phyloP scores from a whole-genome alignment of 1,140 invertebrate genomes.

The Eciton burchellii region DNA sequence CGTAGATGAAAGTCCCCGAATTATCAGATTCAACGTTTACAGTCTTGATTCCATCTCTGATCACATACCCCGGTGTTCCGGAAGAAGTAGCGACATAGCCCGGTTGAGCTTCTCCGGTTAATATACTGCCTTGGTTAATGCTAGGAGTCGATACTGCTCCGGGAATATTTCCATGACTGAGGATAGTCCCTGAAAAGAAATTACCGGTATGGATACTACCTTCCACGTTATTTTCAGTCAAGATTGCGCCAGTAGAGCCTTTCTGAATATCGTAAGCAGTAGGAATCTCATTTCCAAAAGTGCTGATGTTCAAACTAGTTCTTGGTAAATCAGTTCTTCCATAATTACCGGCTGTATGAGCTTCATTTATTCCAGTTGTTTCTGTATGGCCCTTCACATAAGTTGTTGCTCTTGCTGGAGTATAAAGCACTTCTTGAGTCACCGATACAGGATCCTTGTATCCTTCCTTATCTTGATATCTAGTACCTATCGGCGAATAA shows the following conservation, averaged over 20 bases:
- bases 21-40: constrained; percentile 43
- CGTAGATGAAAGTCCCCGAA: constrained; percentile 46
- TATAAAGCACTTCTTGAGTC: constrained; percentile 34
- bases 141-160: constrained; percentile 50
- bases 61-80: constrained; percentile 72
- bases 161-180: constrained; percentile 57
- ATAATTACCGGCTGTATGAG: background rate
- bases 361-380: background rate
- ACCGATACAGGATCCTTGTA: constrained; percentile 30
- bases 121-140: constrained; percentile 55
- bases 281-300: background rate
- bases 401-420: background rate
- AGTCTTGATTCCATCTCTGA: constrained; percentile 69
- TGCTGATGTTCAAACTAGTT: constrained; percentile 44
- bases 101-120: constrained; percentile 56
- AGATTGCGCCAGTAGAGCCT: background rate
- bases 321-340: background rate
- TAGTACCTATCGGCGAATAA: background rate
- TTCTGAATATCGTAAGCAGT: background rate
- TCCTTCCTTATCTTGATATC: background rate
- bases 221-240: constrained; percentile 44
- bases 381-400: background rate
- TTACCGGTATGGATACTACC: constrained; percentile 53
- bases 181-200: constrained; percentile 55
- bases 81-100: constrained; percentile 66